Conservation (phyloP, 2,113 vertebrate species). For the Myotis yumanensis region DNA sequence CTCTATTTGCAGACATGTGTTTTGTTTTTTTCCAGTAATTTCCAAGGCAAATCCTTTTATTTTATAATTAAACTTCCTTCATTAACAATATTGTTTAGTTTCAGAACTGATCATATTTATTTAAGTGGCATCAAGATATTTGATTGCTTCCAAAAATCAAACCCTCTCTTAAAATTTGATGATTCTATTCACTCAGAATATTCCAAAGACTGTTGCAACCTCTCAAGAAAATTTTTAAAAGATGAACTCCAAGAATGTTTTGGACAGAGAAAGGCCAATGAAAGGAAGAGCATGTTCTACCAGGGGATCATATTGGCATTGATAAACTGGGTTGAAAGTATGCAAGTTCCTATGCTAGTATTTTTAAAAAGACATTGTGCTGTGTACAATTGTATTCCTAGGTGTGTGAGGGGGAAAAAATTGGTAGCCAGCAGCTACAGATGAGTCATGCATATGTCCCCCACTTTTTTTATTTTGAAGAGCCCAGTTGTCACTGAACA, state of each 20-base stretch:
- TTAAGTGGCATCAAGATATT: not conserved
- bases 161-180: not conserved
- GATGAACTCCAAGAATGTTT: not conserved
- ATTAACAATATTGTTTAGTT: not conserved
- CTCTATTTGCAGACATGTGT: not conserved
- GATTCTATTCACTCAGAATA: not conserved
- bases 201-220: not conserved
- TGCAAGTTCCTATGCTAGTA: fast-evolving
- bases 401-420: fast-evolving
- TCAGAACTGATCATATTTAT: not conserved
- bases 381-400: fast-evolving
- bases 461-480: not conserved
- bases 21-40: not conserved
- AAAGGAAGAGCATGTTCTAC: not conserved
- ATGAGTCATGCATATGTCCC: fast-evolving
- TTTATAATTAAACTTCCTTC: not conserved
- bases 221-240: not conserved
- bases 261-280: not conserved
- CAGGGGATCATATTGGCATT: fast-evolving
- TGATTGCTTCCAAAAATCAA: not conserved
- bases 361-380: not conserved
- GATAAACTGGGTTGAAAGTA: fast-evolving
- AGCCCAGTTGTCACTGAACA: not conserved
- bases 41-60: not conserved
- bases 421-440: too few relatives aligned